Evolutionary conservation across 2,113 vertebrate genomes (phyloP).

Genomic region (Indicator indicator): DNA sequence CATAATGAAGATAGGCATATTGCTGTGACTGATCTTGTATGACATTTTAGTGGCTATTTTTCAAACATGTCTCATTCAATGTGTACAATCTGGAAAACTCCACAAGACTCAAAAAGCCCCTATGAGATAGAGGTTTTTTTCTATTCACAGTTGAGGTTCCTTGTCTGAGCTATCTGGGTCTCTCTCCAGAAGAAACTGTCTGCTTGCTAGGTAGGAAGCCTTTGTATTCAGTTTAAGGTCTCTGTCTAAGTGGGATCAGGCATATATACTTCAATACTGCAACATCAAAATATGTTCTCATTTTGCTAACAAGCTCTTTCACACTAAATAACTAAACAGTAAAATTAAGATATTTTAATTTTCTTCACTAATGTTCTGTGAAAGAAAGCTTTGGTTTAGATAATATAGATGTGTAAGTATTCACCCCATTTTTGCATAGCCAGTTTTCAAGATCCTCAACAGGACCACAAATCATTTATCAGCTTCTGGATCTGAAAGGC

Average conservation of each 20-base stretch:
- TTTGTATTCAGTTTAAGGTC: not conserved
- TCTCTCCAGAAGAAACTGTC: not conserved
- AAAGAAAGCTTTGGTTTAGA: not conserved
- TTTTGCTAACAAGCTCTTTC: not conserved
- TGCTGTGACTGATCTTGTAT: not conserved
- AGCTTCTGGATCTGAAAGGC: not conserved
- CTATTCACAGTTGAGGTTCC: not conserved
- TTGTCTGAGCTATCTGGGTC: not conserved
- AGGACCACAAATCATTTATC: not conserved
- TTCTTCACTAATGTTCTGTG: not conserved
- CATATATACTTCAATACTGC: not conserved
- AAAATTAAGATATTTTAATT: not conserved
- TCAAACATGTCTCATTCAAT: not conserved
- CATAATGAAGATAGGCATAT: not conserved
- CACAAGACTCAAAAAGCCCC: not conserved
- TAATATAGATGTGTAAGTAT: not conserved
- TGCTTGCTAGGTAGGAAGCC: not conserved
- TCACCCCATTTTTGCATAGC: not conserved
- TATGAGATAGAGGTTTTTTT: too few species aligned
- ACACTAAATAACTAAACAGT: not conserved
- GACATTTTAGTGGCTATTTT: not conserved
- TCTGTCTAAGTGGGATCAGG: not conserved
- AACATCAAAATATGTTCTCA: not conserved
- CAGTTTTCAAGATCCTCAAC: constrained; percentile 1
- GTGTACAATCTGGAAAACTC: not conserved